Evolutionary conservation across 2,888 invertebrate species (phyloP), one percentile per base, ranked within the genome.

Genomic region (Conchocele bisecta): DNA sequence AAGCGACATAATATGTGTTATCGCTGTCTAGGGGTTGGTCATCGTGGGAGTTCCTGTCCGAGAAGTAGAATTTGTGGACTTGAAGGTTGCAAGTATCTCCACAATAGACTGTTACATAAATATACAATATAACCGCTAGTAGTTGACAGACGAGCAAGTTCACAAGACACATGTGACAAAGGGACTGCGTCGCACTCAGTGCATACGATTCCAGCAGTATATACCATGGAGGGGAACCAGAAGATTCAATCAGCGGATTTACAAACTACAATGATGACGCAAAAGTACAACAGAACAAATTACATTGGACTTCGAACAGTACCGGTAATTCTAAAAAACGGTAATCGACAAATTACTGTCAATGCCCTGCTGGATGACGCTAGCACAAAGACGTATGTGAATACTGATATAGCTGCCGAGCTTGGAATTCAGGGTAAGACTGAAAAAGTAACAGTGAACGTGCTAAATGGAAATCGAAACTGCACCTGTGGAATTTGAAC

Each of bases 341-440:
- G 57, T 7, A 37, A 41, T 7, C 39, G 39, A 13, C 26, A 41
- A 24, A 7, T 69, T 1, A 51, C 59, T 56, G 41, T 76, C 1
- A 69, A 77, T 59, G 73, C 73, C 11, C 51, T 76, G 15, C 48
- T 76, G 13, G 73, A 73, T 61, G 76, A 73, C 42, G 76, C 69
- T 2, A 76, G 73, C 29, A 70, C 73, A 11, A n/a, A 41, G 13
- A 51, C n/a, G n/a, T n/a, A n/a, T n/a, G n/a, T n/a, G n/a, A n/a
- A n/a, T n/a, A n/a, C n/a, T n/a, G n/a, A 60, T 53, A 67, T 74
- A 7, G 67, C 59, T 6, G 56, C 54, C 15, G 74, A 77, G 46
- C 33, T 70, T 7, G 70, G 53, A 0, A n/a, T 66, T 13, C 31
- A 50, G 15, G 41, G 48, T 9, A 37, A 54, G 20, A 50, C 26